These are phyloP conservation scores for Brotula barbata DNA, from an alignment of 2,797 vertebrate genomes.

Conservation along the genomic window DNA sequence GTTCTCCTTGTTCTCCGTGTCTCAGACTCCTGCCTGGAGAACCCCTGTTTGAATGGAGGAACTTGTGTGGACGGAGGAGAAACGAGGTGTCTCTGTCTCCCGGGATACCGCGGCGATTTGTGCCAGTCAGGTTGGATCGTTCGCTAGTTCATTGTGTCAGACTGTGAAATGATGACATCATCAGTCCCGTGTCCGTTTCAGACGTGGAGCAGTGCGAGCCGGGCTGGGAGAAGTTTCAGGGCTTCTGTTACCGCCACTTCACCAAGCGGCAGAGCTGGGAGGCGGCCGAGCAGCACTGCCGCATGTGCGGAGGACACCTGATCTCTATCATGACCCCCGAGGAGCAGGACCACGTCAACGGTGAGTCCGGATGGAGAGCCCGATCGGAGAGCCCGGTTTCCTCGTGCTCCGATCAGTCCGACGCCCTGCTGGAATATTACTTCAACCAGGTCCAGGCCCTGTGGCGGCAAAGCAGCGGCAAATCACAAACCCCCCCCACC, in stretches of 20 bases:
- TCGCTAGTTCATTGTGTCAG: too few species aligned
- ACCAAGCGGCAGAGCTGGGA: slow-evolving; percentile 89
- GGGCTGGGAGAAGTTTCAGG: slow-evolving; percentile 91
- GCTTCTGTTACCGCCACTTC: slow-evolving; percentile 92
- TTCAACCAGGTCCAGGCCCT: too few species aligned
- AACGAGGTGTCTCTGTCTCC: slow-evolving; percentile 87
- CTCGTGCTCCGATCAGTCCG: too few species aligned
- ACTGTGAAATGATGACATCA: too few species aligned
- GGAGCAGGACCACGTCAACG: slow-evolving; percentile 91
- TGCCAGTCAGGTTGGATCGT: slow-evolving; percentile 85
- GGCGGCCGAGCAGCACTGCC: slow-evolving; percentile 89
- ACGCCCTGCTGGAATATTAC: too few species aligned
- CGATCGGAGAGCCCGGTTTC: too few species aligned
- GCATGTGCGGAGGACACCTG: slow-evolving; percentile 86
- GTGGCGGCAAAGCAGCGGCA: too few species aligned
- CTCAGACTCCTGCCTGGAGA: slow-evolving; percentile 86
- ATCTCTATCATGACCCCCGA: slow-evolving; percentile 90
- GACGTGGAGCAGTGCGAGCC: slow-evolving; percentile 84
- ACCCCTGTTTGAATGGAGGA: slow-evolving; percentile 92
- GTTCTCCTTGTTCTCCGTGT: too few species aligned
- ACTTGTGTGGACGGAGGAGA: slow-evolving; percentile 84
- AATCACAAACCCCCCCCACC: too few species aligned
- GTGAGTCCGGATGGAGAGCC: slow-evolving; percentile 76
- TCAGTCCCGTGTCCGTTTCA: slow-evolving; percentile 57
- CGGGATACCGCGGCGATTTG: slow-evolving; percentile 86